Evolutionary conservation across 2,113 vertebrate species (phyloP), one percentile per base, ranked within the genome.

Genomic region (Clarias magur): DNA sequence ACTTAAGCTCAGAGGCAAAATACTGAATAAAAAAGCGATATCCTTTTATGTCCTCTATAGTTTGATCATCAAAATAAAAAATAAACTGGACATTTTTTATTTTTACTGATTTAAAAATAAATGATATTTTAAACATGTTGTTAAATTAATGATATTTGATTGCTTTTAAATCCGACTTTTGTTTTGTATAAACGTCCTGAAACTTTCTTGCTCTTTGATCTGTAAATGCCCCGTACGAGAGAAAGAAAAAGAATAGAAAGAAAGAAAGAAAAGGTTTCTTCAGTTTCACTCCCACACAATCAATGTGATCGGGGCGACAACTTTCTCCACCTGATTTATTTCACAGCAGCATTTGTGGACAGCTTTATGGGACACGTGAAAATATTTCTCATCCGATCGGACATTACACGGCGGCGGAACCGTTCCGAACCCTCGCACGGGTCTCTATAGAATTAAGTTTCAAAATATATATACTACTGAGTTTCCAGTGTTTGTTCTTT

Each of bases 391-490:
- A 89, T 91, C 89, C 82, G 87, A 90, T 80, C 81, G 89, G 38
- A 67, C 21, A 21, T 5, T 53, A 54, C 23, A 4, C 38, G 38
- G 17, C 25, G 34, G 23, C 85, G 48, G 88, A 87, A 91, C 86
- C 72, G 76, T 81, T 90, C 90, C 88, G 79, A 90, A 94, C 92
- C 94, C 92, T 93, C 91, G 91, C 90, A 91, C 90, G 92, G 86
- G 91, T 93, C 91, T 93, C 91, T 93, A 92, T 87, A 95, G 91
- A 93, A 91, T 92, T 89, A 85, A 88, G 88, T 90, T 93, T 92
- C 91, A 95, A 94, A 93, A 94, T 94, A 95, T 94, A 95, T 94
- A 93, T 93, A 94, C 90, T 94, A 93, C 92, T 89, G 89, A 92
- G 90, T 93, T 42, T 95, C 94, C 95, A 96, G 95, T 96, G 94